Evolutionary conservation across 1,140 invertebrate genomes (phyloP), one percentile per base, ranked within the genome.

Genomic region (Ooceraea biroi): DNA sequence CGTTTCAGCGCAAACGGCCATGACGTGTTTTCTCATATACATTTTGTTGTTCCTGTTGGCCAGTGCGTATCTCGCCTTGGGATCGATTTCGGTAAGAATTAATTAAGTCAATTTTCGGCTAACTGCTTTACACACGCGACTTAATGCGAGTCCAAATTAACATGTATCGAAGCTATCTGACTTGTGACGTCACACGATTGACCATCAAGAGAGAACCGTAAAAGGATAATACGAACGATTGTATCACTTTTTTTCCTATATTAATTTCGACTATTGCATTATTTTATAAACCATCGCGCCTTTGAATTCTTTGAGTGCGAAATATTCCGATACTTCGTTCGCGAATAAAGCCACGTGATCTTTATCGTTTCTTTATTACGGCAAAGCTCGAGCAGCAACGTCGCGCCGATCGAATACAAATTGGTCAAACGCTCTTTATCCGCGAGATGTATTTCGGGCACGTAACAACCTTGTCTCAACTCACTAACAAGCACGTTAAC

Each of bases 71-170:
- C 88, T 94, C 19, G 89, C 91, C 19, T 82, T 92, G 25, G 93
- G 91, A 86, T 92, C 92, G 14, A 85, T 93, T 61, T 83, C 86
- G 71, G 94, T 94, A 60, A 93, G 93, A 90, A 17, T 66, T 14
- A 41, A 25, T n/a, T 68, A 36, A 10, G 61, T 41, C 22, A 22
- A 76, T 50, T 22, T 50, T 11, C 30, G 17, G 11, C 46, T 14
- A 50, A 50, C 7, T 19, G 44, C n/a, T 48, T 61, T 17, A n/a
- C 36, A 36, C 36, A 36, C 36, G 36, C 36, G 36, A 36, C 17
- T 60, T 50, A 55, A 22, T 55, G 27, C 3, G 14, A 27, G 3
- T 17, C 17, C 22, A 41, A 57, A 22, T 58, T 41, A 19, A 41
- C 10, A 61, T n/a, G 17, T 36, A 36, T 36, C 36, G 36, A 12